phyloP scores from a whole-genome alignment of 1,140 invertebrate species.

The Ceratoteleas bidentatus region DNA sequence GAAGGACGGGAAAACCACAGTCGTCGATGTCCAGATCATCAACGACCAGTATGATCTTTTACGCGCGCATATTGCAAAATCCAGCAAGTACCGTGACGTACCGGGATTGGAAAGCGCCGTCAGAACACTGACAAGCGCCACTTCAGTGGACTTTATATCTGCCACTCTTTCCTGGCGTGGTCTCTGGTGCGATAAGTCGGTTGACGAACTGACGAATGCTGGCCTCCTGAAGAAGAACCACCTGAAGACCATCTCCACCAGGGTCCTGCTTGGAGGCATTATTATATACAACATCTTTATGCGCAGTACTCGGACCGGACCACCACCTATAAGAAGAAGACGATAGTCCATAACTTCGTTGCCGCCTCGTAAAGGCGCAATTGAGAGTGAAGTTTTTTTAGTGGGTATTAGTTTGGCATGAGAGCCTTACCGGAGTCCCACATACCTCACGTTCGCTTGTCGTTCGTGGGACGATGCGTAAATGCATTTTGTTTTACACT shows the following conservation, averaged over 20 bases:
- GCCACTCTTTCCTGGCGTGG: conserved; percentile 1
- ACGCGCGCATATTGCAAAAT: neutral
- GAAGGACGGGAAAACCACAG: neutral
- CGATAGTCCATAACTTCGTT: too few relatives aligned
- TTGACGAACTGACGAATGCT: neutral
- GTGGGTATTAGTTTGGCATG: neutral
- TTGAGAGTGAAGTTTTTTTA: conserved; percentile 2
- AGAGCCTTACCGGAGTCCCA: neutral
- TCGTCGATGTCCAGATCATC: conserved; percentile 16
- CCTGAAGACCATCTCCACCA: neutral
- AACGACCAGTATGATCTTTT: conserved; percentile 9
- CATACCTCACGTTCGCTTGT: neutral
- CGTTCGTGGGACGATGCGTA: neutral
- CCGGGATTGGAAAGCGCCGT: neutral
- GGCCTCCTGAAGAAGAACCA: neutral
- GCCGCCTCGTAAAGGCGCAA: conserved; percentile 15
- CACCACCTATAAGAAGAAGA: too few relatives aligned
- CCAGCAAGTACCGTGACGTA: neutral
- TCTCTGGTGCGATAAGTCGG: neutral
- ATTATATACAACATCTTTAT: neutral
- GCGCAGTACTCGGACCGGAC: too few relatives aligned
- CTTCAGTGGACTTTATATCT: neutral
- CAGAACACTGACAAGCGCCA: neutral
- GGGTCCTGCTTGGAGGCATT: neutral
- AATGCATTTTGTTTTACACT: conserved; percentile 1